Evolutionary conservation across 2,797 vertebrate species (phyloP).

Genomic region (Hypotaenidia okinawae): DNA sequence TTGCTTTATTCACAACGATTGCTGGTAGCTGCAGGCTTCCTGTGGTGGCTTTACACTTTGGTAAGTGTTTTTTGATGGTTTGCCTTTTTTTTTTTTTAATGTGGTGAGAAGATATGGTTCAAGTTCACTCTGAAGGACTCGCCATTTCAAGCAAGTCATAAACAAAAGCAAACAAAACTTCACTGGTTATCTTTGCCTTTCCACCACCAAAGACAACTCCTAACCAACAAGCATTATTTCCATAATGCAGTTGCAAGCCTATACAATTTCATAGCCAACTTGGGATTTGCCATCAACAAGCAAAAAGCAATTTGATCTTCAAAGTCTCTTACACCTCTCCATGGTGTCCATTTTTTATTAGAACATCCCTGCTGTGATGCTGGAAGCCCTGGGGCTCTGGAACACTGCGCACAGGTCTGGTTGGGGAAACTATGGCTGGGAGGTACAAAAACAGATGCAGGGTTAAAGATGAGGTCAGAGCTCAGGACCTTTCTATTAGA

Average conservation of each 20-base stretch:
- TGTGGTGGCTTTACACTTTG: slow-evolving; percentile 40
- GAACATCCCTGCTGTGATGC: neutral
- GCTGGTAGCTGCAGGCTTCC: neutral
- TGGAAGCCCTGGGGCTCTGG: neutral
- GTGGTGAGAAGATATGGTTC: neutral
- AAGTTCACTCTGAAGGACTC: neutral
- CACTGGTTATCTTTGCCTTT: neutral
- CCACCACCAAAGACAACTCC: neutral
- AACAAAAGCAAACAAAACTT: slow-evolving; percentile 1
- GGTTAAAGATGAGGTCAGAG: neutral
- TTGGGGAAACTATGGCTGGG: neutral
- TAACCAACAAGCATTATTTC: neutral
- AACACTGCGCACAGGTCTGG: neutral
- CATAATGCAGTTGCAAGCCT: accelerated
- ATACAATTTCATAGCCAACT: neutral
- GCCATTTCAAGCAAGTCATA: neutral
- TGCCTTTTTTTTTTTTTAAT: neutral
- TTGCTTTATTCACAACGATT: neutral
- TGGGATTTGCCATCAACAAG: neutral
- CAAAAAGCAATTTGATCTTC: neutral
- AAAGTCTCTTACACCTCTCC: neutral
- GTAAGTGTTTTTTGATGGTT: slow-evolving; percentile 34
- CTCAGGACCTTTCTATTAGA: neutral
- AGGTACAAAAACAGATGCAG: neutral
- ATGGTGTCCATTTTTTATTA: neutral